These are phyloP conservation scores for Neodon shergylaensis DNA, from an alignment of 2,113 vertebrate genomes.

Conservation along the genomic window DNA sequence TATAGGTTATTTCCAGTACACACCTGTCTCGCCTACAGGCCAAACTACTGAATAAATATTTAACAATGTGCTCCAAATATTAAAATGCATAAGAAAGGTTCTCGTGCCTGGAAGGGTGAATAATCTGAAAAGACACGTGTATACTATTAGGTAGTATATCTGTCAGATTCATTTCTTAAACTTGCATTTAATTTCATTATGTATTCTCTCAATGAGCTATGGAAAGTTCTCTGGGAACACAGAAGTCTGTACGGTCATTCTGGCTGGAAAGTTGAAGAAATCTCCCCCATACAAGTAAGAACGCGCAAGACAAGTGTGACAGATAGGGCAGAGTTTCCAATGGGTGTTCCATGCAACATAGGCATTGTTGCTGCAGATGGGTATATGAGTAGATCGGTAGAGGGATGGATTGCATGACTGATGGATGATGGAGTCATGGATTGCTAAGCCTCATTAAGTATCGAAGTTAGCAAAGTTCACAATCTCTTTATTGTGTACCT, in stretches of 20 bases:
- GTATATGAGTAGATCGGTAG: background rate
- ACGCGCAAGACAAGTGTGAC: background rate
- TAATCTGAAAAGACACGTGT: conserved; percentile 2
- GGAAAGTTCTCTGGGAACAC: background rate
- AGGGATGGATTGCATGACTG: background rate
- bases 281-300: background rate
- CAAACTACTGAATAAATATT: conserved; percentile 22
- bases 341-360: background rate
- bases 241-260: background rate
- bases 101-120: background rate
- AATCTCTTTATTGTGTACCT: background rate
- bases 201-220: background rate
- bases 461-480: background rate
- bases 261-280: background rate
- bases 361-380: background rate
- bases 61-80: conserved; percentile 38
- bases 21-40: background rate
- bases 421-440: background rate
- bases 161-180: background rate
- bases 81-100: conserved; percentile 20
- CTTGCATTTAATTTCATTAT: conserved; percentile 31
- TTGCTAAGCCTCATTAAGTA: background rate
- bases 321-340: background rate
- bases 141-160: background rate
- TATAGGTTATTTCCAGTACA: background rate